phyloP scores from a whole-genome alignment of 2,113 vertebrate species.

The Archilochus colubris region DNA sequence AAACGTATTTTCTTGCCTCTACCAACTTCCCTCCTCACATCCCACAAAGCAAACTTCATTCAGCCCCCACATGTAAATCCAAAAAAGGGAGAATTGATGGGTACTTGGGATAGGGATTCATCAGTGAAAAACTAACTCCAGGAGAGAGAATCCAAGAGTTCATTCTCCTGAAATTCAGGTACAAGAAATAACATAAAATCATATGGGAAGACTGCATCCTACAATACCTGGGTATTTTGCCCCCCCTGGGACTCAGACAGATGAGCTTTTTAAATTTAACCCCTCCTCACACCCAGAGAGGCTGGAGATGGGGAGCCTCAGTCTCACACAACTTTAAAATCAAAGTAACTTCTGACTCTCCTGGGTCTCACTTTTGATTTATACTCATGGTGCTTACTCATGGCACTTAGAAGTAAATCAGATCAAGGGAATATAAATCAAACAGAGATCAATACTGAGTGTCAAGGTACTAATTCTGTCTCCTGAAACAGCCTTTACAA shows the following conservation, averaged over 20 bases:
- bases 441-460: constrained; percentile 48
- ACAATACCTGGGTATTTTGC: not conserved
- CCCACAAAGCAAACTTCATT: not conserved
- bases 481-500: constrained; percentile 22
- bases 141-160: not conserved
- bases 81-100: not conserved
- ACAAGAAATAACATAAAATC: not conserved
- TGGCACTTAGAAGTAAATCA: not conserved
- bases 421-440: constrained; percentile 60
- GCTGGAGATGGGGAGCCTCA: not conserved
- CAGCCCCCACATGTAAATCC: not conserved
- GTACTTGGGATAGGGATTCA: not conserved
- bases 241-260: not conserved
- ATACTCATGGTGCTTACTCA: not conserved
- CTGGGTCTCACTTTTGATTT: constrained; percentile 65
- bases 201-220: not conserved
- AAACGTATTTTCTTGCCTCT: not conserved
- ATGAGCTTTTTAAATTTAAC: not conserved
- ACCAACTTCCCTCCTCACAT: not conserved
- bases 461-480: constrained; percentile 61
- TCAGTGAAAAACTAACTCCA: not conserved
- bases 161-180: not conserved
- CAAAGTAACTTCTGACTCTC: not conserved
- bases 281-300: not conserved
- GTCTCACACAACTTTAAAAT: constrained; percentile 25